Base-by-base conservation (phyloP, 2,113 vertebrate species). In the Lagopus leucura region DNA sequence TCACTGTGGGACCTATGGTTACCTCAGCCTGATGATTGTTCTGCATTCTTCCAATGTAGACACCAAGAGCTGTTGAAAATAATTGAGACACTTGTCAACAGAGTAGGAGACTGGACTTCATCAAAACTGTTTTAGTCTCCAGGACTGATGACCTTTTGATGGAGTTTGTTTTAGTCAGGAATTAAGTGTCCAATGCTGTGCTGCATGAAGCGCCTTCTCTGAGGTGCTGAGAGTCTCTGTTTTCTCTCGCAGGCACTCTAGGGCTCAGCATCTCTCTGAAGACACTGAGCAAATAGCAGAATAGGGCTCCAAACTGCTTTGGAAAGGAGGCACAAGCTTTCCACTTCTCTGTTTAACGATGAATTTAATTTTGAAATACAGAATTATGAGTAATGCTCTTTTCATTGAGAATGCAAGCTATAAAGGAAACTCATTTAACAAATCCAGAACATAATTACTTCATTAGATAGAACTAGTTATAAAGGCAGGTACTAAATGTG, bases 61-160 rank as follows among this genome's bases (percentile, higher is more conserved):
- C 98, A 98, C 98, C 98, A 98, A 97, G 98, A 98, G 98, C 98
- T 99, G 98, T 98, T 99, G 98, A 99, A 99, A 99, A 98, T 98
- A 99, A 99, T 97, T 98, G 98, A 99, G 98, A 98, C 88, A 84
- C 98, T 99, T 99, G 98, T 99, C 99, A 99, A 98, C 98, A 98
- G 98, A 97, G 96, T 94, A 95, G 92, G 95, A 98, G 98, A 97
- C 97, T 97, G 97, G 98, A 97, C 98, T 98, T 98, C 98, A 98
- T 99, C 98, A 98, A 97, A 98, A 98, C 98, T 97, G 98, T 98
- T 98, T 98, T 98, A 98, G 98, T 98, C 98, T 97, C 92, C 64
- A 88, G 98, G 98, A 98, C 99, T 98, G 98, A 98, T 98, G 98
- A 98, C 98, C 98, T 98, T 98, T 96, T 93, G 88, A 97, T 97